Conservation (phyloP, 2,888 invertebrate genomes). For the Ditula angustiorana region DNA sequence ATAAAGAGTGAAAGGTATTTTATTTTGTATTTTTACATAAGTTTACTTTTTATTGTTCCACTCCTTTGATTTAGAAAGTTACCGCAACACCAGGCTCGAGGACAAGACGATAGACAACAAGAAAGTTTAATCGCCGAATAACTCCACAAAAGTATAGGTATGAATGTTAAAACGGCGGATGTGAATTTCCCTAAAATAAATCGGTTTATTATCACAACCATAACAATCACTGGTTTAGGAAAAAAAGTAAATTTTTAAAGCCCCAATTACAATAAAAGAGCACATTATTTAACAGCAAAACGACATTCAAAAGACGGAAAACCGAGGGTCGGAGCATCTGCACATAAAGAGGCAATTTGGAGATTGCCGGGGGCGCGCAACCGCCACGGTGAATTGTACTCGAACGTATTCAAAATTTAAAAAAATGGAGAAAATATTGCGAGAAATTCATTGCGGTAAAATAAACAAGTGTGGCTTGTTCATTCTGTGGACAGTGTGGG, state of each 20-base stretch:
- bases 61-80: too few species aligned
- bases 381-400: slow-evolving; percentile 81
- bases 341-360: slow-evolving; percentile 86
- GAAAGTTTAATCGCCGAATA: too few species aligned
- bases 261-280: slow-evolving; percentile 80
- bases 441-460: slow-evolving; percentile 82
- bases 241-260: slow-evolving; percentile 66
- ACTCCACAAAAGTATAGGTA: too few species aligned
- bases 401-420: slow-evolving; percentile 84
- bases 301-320: slow-evolving; percentile 85
- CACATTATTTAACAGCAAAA: slow-evolving; percentile 84
- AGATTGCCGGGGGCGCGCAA: slow-evolving; percentile 83
- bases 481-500: slow-evolving; percentile 53
- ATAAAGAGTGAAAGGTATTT: too few species aligned
- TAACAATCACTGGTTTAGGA: slow-evolving; percentile 34
- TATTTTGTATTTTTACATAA: too few species aligned
- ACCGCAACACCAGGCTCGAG: too few species aligned
- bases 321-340: slow-evolving; percentile 84
- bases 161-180: not conserved
- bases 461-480: slow-evolving; percentile 81
- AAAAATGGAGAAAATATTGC: slow-evolving; percentile 80
- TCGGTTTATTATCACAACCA: slow-evolving; percentile 34
- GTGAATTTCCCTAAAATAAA: slow-evolving; percentile 25
- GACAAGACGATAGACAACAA: too few species aligned
- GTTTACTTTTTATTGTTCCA: too few species aligned